These are phyloP conservation scores for Acanthopagrus latus DNA, from an alignment of 2,797 vertebrate genomes.

Conservation along the genomic window DNA sequence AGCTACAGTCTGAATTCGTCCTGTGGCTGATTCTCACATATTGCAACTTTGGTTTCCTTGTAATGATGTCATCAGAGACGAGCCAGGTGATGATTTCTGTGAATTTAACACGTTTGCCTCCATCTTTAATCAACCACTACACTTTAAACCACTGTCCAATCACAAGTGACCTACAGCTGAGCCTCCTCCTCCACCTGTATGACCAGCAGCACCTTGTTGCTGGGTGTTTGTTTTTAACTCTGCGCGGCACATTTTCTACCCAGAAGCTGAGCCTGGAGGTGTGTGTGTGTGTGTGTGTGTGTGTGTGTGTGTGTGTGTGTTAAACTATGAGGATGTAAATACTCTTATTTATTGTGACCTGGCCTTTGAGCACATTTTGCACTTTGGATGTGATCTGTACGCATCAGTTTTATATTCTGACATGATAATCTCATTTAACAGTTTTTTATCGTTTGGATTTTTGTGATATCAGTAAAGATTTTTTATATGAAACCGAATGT, in stretches of 20 bases:
- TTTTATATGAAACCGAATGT: conserved; percentile 51
- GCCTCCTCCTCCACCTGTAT: conserved; percentile 34
- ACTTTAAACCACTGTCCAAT: conserved; percentile 29
- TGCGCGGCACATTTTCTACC: conserved; percentile 23
- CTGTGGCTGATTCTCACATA: too few species aligned
- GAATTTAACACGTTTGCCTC: too few species aligned
- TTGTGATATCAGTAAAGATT: conserved; percentile 59
- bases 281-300: conserved; percentile 13
- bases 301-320: conserved; percentile 27
- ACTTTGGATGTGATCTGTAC: conserved; percentile 66
- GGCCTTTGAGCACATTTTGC: conserved; percentile 72
- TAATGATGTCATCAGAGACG: background rate
- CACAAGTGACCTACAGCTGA: conserved; percentile 56
- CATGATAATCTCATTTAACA: conserved; percentile 39
- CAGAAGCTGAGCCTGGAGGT: conserved; percentile 41
- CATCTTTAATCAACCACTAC: conserved; percentile 22
- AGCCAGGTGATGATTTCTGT: too few species aligned
- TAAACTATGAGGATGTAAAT: conserved; percentile 54
- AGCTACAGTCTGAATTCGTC: too few species aligned
- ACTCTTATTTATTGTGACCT: conserved; percentile 69
- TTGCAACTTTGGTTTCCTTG: background rate
- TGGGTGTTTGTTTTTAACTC: conserved; percentile 6
- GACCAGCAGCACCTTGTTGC: conserved; percentile 21
- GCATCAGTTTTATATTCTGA: conserved; percentile 45
- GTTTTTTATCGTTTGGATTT: conserved; percentile 30